Evolutionary conservation across 2,797 vertebrate species (phyloP), one percentile per base, ranked within the genome.

Genomic region (Coilia nasus): DNA sequence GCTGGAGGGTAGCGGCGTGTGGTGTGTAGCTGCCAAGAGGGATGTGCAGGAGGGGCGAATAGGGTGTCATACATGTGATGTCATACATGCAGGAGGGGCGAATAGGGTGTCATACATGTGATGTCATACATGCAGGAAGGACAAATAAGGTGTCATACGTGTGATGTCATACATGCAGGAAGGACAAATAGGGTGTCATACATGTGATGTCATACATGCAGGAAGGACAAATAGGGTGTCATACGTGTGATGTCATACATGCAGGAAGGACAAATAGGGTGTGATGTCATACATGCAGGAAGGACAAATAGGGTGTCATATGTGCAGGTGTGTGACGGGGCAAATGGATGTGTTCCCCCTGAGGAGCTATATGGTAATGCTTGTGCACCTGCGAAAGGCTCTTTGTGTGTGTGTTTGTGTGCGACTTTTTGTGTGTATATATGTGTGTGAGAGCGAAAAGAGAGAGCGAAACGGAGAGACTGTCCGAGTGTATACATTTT

Each of bases 1-100:
- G 31, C 71, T 78, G 71, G 41, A 31, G 71, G 14, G 14, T 78
- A 21, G 71, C 6, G 17, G 71, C 35, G 2, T 17, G 31, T 54
- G 50, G 9, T 31, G 35, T 41, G 71, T 44, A 35, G 35, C 71
- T 78, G 71, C 71, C 31, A 78, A 78, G 71, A 78, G 41, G 71
- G 71, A 41, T 41, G 31, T 44, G 71, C 31, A 78, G 41, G 35
- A 35, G 17, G 7, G 11, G 35, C 14, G 41, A 44, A 41, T 41
- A 19, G 14, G 71, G 71, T 41, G 71, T 44, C 35, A 14, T 21
- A 78, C n/a, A n/a, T n/a, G n/a, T n/a, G n/a, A n/a, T n/a, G n/a
- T n/a, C n/a, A n/a, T n/a, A n/a, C n/a, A n/a, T n/a, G 35, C 15
- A 21, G 35, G 31, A 9, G 14, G 31, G 11, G 35, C 14, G 41